phyloP scores from a whole-genome alignment of 2,113 vertebrate genomes.

The Anoura caudifer region DNA sequence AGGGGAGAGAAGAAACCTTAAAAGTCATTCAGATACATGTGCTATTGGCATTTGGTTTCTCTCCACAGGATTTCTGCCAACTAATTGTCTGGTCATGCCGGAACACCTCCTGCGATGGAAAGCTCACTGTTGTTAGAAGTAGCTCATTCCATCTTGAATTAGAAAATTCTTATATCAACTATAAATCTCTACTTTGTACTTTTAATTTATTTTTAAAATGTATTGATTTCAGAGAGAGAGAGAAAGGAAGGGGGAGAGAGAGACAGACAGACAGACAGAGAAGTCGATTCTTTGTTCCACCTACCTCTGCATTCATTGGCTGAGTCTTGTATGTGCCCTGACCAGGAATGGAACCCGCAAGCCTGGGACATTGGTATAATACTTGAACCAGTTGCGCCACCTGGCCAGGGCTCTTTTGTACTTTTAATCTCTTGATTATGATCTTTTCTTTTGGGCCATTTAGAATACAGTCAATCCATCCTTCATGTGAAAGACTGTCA shows the following conservation, averaged over 20 bases:
- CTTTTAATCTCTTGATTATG: not conserved
- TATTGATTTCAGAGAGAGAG: no score
- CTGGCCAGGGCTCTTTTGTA: no score
- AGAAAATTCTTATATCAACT: not conserved
- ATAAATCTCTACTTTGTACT: conserved; percentile 1
- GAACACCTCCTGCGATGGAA: not conserved
- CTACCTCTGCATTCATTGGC: no score
- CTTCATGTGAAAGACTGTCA: not conserved
- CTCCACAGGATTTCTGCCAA: not conserved
- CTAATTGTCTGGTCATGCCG: not conserved
- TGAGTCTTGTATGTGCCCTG: no score
- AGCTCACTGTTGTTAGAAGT: not conserved
- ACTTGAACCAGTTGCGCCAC: no score
- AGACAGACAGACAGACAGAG: no score
- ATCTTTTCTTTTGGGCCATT: not conserved
- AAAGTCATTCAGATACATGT: not conserved
- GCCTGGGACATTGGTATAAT: no score
- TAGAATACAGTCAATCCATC: not conserved
- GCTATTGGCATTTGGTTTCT: not conserved
- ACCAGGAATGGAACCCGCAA: no score
- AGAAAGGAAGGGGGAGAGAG: no score
- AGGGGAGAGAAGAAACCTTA: not conserved
- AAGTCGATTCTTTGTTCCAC: no score
- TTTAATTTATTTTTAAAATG: not conserved
- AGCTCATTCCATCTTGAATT: not conserved